A percentile compares a stretch with the other conserved stretches of the same genome.
Conservation (phyloP, 1,140 invertebrate species). For the Zaprionus tsacasi region DNA sequence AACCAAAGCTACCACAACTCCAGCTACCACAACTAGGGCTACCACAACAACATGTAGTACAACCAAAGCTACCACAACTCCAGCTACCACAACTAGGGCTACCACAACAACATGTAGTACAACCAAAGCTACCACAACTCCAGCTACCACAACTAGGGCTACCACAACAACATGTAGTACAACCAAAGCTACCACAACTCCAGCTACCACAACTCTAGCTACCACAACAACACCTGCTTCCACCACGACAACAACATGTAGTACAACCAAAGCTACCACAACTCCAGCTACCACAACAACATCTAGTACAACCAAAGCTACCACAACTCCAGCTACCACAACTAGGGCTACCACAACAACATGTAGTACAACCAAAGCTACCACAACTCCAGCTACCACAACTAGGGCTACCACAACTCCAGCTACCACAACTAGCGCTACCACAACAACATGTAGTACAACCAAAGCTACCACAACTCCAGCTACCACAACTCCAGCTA, state of each 20-base stretch:
- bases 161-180: slow-evolving; percentile 4
- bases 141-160: not conserved
- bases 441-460: slow-evolving; percentile 14
- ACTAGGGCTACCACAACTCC: too few species aligned
- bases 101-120: slow-evolving; percentile 3
- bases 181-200: not conserved
- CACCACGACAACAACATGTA: slow-evolving; percentile 20
- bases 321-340: slow-evolving; percentile 6
- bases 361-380: not conserved
- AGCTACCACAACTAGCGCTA: not conserved
- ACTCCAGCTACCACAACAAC: slow-evolving; percentile 18
- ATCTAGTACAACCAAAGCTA: too few species aligned
- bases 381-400: slow-evolving; percentile 1
- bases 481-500: too few species aligned
- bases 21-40: too few species aligned
- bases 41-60: not conserved
- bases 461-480: too few species aligned
- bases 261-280: not conserved
- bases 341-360: slow-evolving; percentile 11
- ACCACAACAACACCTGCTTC: slow-evolving; percentile 32
- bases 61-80: slow-evolving; percentile 1
- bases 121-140: slow-evolving; percentile 27
- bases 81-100: slow-evolving; percentile 2
- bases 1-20: not conserved
- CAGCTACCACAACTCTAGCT: too few species aligned